Conservation (phyloP, 2,113 vertebrate species). For the Saimiri boliviensis region DNA sequence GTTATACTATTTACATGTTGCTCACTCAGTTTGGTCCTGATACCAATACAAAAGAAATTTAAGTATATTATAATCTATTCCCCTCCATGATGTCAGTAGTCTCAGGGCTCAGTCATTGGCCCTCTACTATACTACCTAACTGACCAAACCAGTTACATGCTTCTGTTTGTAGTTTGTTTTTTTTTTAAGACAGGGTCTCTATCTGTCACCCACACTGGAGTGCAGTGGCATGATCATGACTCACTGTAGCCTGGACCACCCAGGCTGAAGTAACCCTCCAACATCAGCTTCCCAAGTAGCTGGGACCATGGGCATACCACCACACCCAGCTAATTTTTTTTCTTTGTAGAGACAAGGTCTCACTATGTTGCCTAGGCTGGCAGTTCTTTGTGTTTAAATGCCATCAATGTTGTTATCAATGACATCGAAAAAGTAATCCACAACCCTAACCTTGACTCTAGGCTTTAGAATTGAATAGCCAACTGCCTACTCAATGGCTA, state of each 20-base stretch:
- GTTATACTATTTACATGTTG: neutral
- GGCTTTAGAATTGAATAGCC: neutral
- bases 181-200: neutral
- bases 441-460: neutral
- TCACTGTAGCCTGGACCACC: no score
- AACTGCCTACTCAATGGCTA: neutral
- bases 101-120: neutral
- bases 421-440: neutral
- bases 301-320: no score
- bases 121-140: neutral
- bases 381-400: neutral
- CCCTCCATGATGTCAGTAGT: neutral
- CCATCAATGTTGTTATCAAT: neutral
- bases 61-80: neutral
- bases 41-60: constrained; percentile 11
- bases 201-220: neutral
- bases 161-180: neutral
- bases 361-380: no score
- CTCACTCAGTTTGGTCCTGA: neutral
- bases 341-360: no score
- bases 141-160: neutral
- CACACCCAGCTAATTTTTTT: no score
- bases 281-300: no score
- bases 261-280: no score
- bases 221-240: neutral